Evolutionary conservation across 2,113 vertebrate genomes (phyloP).

Genomic region (Lipophrys pholis): DNA sequence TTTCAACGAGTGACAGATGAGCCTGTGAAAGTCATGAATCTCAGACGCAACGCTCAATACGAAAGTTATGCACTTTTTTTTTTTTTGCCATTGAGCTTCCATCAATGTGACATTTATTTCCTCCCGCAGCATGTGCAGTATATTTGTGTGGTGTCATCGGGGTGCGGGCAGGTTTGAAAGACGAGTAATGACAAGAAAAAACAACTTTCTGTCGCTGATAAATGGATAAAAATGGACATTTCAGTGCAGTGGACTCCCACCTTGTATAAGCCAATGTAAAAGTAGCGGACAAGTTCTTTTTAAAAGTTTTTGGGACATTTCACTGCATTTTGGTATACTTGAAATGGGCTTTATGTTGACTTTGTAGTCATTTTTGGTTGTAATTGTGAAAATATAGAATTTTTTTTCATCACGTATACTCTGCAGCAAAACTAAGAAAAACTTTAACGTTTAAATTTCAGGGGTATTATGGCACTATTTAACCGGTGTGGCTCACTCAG

Average conservation of each 20-base stretch:
- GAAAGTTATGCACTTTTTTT: conserved; percentile 36
- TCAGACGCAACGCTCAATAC: conserved; percentile 5
- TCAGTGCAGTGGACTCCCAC: background rate
- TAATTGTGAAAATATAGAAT: no score
- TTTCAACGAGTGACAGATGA: conserved; percentile 16
- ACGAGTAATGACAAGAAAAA: conserved; percentile 23
- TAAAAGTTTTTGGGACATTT: no score
- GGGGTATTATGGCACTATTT: no score
- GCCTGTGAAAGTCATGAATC: conserved; percentile 8
- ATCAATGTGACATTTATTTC: conserved; percentile 52
- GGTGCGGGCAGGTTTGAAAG: conserved; percentile 2
- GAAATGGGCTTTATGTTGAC: no score
- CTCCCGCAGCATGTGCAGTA: conserved; percentile 13
- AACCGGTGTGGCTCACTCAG: no score
- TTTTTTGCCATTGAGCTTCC: conserved; percentile 22
- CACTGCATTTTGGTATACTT: no score
- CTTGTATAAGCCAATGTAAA: background rate
- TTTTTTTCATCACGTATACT: no score
- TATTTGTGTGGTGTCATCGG: conserved; percentile 30
- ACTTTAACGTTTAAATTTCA: no score
- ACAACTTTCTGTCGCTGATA: conserved; percentile 1
- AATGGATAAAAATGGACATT: background rate
- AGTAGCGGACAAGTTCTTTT: no score
- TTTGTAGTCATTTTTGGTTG: no score
- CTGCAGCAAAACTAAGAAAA: no score